Base-by-base conservation (phyloP, 2,888 invertebrate genomes). In the Meiosimyza decipiens region DNA sequence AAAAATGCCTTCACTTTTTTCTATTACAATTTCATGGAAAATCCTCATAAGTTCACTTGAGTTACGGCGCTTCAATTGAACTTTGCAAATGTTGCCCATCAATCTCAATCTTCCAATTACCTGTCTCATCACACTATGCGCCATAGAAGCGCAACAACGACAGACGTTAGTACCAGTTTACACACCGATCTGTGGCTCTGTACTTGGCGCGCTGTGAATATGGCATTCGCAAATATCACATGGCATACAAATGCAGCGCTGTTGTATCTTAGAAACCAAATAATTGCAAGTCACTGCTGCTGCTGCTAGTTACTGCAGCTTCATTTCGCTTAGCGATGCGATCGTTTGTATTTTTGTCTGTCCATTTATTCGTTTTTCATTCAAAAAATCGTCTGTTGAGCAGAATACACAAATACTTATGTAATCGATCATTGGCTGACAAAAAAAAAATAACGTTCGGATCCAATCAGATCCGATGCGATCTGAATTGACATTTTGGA, bases 151-250 rank as follows among this genome's bases (percentile, higher is more conserved):
- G 47, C 40, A n/a, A 63, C n/a, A 63, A 40, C 40, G 63, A 47
- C 47, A 47, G 47, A 16, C 15, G n/a, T 12, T 6, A 11, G 16
- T 18, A 9, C 47, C 6, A 47, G 47, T 18, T 16, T 12, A 40
- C 63, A 16, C 16, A 63, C n/a, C n/a, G 16, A 47, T 47, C 15
- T 16, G n/a, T 47, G 16, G 28, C 33, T 40, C 62, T 13, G 1
- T 11, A 16, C 28, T 16, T 33, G n/a, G 33, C 40, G 11, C 33
- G 71, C 76, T 76, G 76, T 79, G 78, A 76, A 68, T 67, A 77
- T 77, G 79, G 77, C 79, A 77, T 79, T 79, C 75, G 74, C 77
- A 78, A 79, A 80, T 80, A 79, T 77, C 79, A 75, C 71, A 65
- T 50, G 62, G 71, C 40, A 22, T 52, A 52, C 59, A 59, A 50